phyloP scores from a whole-genome alignment of 1,140 invertebrate species.

The Pseudoatta argentina region DNA sequence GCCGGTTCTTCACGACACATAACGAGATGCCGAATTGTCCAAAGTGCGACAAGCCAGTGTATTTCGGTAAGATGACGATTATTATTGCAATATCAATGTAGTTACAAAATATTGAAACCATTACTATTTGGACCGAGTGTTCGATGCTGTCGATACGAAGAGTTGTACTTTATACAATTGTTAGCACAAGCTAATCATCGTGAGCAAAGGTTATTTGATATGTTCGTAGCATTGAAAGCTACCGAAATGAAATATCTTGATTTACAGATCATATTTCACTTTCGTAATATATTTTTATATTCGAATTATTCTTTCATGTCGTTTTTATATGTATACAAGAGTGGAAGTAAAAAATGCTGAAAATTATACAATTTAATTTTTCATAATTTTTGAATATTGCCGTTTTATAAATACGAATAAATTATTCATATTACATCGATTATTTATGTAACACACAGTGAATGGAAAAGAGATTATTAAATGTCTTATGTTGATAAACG shows the following conservation, averaged over 20 bases:
- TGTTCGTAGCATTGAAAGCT: background rate
- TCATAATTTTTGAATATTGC: background rate
- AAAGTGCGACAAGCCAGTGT: conserved; percentile 88
- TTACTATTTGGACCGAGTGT: background rate
- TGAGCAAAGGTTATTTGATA: background rate
- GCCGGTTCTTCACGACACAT: conserved; percentile 49
- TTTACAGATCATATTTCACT: background rate
- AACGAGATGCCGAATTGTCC: conserved; percentile 88
- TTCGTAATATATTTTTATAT: background rate
- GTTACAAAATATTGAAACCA: background rate
- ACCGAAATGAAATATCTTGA: background rate
- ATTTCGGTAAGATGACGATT: conserved; percentile 86
- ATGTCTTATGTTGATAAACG: conserved; percentile 34
- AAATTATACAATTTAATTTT: background rate
- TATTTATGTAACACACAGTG: background rate
- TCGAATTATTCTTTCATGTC: background rate
- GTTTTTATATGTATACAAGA: background rate
- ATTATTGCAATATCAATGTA: background rate
- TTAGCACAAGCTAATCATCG: too few species aligned
- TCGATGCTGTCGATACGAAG: background rate
- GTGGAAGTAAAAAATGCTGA: background rate
- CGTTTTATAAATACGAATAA: background rate
- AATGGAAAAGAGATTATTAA: background rate
- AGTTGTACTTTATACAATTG: background rate
- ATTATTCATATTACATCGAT: conserved; percentile 9